A percentile compares a stretch with the other conserved stretches of the same genome.
Conservation (phyloP, 2,888 invertebrate species). For the Ypsolopha scabrella region DNA sequence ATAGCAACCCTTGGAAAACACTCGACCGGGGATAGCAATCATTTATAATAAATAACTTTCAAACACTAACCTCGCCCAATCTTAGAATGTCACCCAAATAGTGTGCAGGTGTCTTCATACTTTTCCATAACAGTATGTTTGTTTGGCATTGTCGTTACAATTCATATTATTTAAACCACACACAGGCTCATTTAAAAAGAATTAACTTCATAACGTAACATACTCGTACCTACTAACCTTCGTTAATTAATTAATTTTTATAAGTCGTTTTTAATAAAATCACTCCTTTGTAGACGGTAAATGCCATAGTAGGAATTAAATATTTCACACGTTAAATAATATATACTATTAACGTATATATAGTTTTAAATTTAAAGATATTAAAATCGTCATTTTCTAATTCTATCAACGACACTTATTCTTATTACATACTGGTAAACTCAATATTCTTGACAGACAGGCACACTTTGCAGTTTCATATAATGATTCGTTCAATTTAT, state of each 20-base stretch:
- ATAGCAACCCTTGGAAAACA: no score
- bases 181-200: conserved; percentile 5
- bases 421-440: conserved; percentile 41
- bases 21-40: no score
- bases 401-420: conserved; percentile 25
- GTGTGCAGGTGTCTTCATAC: conserved; percentile 15
- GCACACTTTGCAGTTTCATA: conserved; percentile 24
- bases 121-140: conserved; percentile 24
- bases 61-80: background rate
- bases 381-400: conserved; percentile 23
- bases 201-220: conserved; percentile 39
- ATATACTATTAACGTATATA: conserved; percentile 7
- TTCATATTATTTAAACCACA: conserved; percentile 7
- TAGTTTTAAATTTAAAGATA: conserved; percentile 18
- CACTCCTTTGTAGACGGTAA: conserved; percentile 64
- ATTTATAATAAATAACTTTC: background rate
- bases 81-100: background rate
- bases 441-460: conserved; percentile 37
- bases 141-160: conserved; percentile 44
- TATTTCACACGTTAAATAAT: conserved; percentile 49
- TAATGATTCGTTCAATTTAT: background rate
- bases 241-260: conserved; percentile 36
- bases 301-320: conserved; percentile 66
- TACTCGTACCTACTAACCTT: conserved; percentile 37
- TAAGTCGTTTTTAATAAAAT: conserved; percentile 55